phyloP scores from a whole-genome alignment of 2,113 vertebrate species.

The Nibea coibor region DNA sequence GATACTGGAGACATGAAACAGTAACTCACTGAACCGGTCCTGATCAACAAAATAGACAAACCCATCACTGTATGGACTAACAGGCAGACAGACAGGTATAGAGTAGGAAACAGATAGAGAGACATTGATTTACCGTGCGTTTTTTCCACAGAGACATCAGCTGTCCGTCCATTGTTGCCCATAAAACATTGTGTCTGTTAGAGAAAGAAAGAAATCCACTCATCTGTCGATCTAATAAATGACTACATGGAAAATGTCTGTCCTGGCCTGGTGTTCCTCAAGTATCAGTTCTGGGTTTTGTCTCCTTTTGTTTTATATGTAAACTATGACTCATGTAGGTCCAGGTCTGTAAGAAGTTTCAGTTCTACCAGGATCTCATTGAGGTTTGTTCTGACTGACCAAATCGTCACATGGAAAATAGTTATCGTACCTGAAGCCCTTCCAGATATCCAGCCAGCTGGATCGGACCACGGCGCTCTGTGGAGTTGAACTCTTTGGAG shows the following conservation, averaged over 20 bases:
- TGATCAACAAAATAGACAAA: slow-evolving; percentile 48
- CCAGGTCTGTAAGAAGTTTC: too few relatives aligned
- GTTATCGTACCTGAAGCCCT: slow-evolving; percentile 79
- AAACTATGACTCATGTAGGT: too few relatives aligned
- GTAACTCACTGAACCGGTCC: slow-evolving; percentile 83
- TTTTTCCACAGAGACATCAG: slow-evolving; percentile 85
- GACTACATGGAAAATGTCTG: too few relatives aligned
- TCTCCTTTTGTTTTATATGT: not conserved
- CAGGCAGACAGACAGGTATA: not conserved
- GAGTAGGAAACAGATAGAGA: not conserved
- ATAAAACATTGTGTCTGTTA: slow-evolving; percentile 81
- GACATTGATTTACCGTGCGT: slow-evolving; percentile 74
- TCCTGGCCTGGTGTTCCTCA: not conserved
- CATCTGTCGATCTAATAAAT: too few relatives aligned
- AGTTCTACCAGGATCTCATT: not conserved
- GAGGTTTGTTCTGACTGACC: not conserved
- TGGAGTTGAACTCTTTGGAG: not conserved
- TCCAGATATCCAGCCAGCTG: slow-evolving; percentile 86
- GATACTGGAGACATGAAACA: slow-evolving; percentile 83
- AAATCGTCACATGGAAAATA: not conserved
- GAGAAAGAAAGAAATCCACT: slow-evolving; percentile 19
- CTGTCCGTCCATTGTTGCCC: slow-evolving; percentile 80
- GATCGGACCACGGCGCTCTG: slow-evolving; percentile 71
- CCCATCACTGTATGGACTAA: not conserved
- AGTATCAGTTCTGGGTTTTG: not conserved